Evolutionary conservation across 2,113 vertebrate genomes (phyloP).

Genomic region (Silurus meridionalis): DNA sequence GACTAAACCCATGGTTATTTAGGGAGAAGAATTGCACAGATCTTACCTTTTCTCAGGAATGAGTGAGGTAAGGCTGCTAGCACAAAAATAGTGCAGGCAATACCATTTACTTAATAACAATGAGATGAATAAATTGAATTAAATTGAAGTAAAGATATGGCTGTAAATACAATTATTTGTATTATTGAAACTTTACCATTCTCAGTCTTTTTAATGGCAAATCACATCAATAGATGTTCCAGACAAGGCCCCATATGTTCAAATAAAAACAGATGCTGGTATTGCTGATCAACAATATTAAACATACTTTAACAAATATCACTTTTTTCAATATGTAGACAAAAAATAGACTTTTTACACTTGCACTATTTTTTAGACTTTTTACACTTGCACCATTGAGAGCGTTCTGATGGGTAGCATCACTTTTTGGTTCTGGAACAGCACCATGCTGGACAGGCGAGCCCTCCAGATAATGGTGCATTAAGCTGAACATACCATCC

Average conservation of each 20-base stretch:
- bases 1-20: slow-evolving; percentile 70
- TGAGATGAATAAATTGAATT: neutral
- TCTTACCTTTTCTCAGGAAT: slow-evolving; percentile 42
- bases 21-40: slow-evolving; percentile 66
- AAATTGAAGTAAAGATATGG: neutral
- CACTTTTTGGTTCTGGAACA: too few relatives aligned
- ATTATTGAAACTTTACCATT: neutral
- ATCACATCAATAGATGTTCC: neutral
- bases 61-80: slow-evolving; percentile 17
- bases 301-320: neutral
- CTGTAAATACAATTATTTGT: neutral
- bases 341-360: neutral
- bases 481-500: too few relatives aligned
- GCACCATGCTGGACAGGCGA: too few relatives aligned
- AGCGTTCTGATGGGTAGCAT: too few relatives aligned
- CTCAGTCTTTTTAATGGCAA: neutral
- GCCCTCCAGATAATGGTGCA: too few relatives aligned
- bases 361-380: too few relatives aligned
- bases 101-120: neutral
- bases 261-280: neutral
- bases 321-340: neutral
- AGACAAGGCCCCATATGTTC: neutral
- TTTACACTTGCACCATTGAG: too few relatives aligned
- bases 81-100: neutral
- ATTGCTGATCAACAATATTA: neutral